Conservation (phyloP, 2,888 invertebrate species). For the Frankliniella intonsa region DNA sequence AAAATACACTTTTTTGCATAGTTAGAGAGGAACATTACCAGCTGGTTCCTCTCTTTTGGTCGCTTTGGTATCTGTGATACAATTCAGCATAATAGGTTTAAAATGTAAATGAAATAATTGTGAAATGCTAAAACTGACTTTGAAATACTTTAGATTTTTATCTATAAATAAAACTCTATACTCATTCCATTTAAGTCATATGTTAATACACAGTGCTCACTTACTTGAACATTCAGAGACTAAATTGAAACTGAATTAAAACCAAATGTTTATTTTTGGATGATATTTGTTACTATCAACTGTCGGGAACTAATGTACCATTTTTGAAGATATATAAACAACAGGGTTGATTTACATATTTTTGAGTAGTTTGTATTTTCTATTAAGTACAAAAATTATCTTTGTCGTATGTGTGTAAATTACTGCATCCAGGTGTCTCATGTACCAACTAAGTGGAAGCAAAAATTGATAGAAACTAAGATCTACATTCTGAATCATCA, state of each 20-base stretch:
- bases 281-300: too few species aligned
- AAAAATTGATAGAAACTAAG: neutral
- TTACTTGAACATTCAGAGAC: too few species aligned
- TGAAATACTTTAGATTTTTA: neutral
- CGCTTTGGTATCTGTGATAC: conserved; percentile 17
- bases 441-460: neutral
- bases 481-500: neutral
- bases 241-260: too few species aligned
- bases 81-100: neutral
- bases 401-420: neutral
- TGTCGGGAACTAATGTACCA: too few species aligned
- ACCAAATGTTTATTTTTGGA: too few species aligned
- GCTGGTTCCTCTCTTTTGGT: neutral
- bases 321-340: neutral
- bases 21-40: neutral
- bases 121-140: neutral
- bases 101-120: neutral
- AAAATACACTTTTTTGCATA: neutral
- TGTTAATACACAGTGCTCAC: too few species aligned
- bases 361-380: neutral
- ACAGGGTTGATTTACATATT: neutral
- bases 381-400: neutral
- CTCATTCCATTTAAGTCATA: neutral
- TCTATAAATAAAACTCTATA: neutral
- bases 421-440: neutral